Evolutionary conservation across 2,113 vertebrate genomes (phyloP).

Genomic region (Geothlypis trichas): DNA sequence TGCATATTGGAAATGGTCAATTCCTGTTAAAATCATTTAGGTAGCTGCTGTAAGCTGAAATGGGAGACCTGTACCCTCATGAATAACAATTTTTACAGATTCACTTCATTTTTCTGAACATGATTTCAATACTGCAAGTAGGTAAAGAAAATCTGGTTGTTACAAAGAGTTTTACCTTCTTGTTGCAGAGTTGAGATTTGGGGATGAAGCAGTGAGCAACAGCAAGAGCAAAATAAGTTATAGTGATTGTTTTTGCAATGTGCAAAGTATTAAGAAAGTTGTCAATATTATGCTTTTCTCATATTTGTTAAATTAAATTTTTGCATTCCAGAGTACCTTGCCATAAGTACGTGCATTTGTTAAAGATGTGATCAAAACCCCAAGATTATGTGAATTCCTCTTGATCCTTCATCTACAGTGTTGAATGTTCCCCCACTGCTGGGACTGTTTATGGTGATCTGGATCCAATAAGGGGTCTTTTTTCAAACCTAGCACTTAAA

Average conservation of each 20-base stretch:
- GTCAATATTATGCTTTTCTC: neutral
- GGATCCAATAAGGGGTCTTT: neutral
- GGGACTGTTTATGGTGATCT: neutral
- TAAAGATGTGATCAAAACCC: neutral
- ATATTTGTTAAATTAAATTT: neutral
- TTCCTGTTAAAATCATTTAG: neutral
- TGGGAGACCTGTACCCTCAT: neutral
- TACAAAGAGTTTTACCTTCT: neutral
- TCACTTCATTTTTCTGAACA: neutral
- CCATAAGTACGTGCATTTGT: accelerated
- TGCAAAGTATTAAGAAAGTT: neutral
- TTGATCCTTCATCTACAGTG: neutral
- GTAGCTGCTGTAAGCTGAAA: neutral
- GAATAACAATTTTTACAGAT: neutral
- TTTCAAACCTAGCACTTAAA: neutral
- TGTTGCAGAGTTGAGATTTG: neutral
- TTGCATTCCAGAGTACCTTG: neutral
- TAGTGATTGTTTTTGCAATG: neutral
- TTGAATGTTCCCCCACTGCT: neutral
- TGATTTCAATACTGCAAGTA: neutral
- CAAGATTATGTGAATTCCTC: neutral
- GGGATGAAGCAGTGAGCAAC: neutral
- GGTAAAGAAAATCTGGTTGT: neutral
- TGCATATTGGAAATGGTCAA: neutral
- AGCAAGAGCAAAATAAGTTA: neutral